Evolutionary conservation across 2,888 invertebrate species (phyloP), one percentile per base, ranked within the genome.

Genomic region (Apamea sordens): DNA sequence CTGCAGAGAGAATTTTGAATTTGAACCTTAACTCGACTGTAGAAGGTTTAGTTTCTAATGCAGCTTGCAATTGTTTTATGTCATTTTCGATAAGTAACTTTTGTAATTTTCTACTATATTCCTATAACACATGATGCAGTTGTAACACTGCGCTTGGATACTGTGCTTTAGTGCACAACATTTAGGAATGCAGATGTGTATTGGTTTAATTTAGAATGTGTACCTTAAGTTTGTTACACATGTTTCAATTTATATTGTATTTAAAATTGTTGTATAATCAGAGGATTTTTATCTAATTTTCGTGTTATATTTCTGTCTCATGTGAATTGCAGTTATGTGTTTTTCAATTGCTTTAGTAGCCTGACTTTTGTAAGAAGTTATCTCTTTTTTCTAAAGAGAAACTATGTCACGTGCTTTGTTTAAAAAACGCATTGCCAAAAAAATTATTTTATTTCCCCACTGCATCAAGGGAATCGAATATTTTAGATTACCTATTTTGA

Each of bases 121-220:
- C 28, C 18, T 28, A 3, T 63, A 63, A 63, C 32, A 63, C 32
- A 32, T 21, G 15, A 8, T 28, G 32, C 21, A 63, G 11, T 64
- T 64, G 18, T 67, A 64, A 65, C 36, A 64, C 41, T 28, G 63
- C 18, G 36, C 7, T 65, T 59, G 63, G 28, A 67, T 56, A 47
- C 32, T 47, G 73, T 65, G 77, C 44, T 64, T 81, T 77, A 82
- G 53, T 79, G 53, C 28, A 70, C 32, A 41, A 75, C 63, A 79
- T 50, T 67, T 50, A 50, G 11, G 50, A 56, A 59, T 53, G 56
- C 53, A 63, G 70, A 24, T 15, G 13, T 63, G 32, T 47, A 28
- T 63, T 56, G 61, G 32, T 68, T 11, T 64, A 41, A 63, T 64
- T 69, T 61, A n/a, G 18, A 73, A 61, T 68, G 21, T 36, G 41